Evolutionary conservation across 1,140 invertebrate species (phyloP), one percentile per base, ranked within the genome.

Genomic region (Batillaria attramentaria): DNA sequence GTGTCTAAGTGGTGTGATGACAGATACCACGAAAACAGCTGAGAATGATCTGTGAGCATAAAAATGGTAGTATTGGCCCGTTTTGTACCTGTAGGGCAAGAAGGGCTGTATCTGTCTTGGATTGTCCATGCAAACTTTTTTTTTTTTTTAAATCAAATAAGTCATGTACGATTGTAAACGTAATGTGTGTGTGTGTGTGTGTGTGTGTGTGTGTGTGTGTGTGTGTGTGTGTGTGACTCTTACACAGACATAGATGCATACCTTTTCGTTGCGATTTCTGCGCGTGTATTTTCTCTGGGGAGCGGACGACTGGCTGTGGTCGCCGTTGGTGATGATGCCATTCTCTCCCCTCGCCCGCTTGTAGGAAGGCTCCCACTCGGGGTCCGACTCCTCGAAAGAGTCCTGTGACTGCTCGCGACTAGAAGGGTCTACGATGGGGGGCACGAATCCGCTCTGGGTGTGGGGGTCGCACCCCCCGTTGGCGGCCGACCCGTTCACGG

Each of bases 361-460:
- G 18, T 20, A 60, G 3, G 35, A 73, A 4, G 86, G 81, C 50
- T 81, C 70, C 86, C 86, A 87, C 18, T 87, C 85, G 0, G 83
- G 35, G 35, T 81, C 82, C 20, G 80, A 80, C 77, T 87, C 79
- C 77, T 87, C 79, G 81, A 82, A 79, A 33, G 84, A 75, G 77
- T 86, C 84, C 62, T 80, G 81, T 60, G 85, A 86, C 60, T 87
- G 77, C 68, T 87, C 83, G 70, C 70, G 81, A n/a, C 85, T 81
- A 42, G 91, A 84, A 93, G 94, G 89, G 28, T 89, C 88, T 69
- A 95, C 93, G 73, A 95, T 86, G 24, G 96, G 95, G 41, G 97
- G 96, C 39, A 97, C 96, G 89, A 98, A 98, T 54, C 96, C 95
- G 60, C 96, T 97, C 92, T 97, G 96, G 86, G 95, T 95, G 84